Conservation (phyloP, 2,797 vertebrate species). For the Anomalospiza imberbis region DNA sequence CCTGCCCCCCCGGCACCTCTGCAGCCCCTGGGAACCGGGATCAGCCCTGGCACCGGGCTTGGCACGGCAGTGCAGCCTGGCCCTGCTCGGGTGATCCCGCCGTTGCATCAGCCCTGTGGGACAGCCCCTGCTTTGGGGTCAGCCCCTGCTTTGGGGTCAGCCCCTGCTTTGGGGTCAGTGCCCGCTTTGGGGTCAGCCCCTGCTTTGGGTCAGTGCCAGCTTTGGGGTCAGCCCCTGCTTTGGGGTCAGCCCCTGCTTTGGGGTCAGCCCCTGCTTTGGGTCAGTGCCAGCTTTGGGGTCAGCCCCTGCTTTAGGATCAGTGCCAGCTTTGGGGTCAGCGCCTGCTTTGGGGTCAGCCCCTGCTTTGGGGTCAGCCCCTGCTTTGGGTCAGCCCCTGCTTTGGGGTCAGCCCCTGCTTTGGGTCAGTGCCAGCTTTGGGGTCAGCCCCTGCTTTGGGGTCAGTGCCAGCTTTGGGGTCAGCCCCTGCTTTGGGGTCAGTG, state of each 20-base stretch:
- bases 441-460: neutral
- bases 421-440: neutral
- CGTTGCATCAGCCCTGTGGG: neutral
- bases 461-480: neutral
- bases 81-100: neutral
- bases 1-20: neutral
- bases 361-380: too few species aligned
- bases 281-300: too few species aligned
- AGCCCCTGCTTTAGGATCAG: too few species aligned
- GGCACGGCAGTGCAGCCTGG: neutral
- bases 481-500: too few species aligned
- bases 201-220: neutral
- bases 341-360: too few species aligned
- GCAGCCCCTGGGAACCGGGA: neutral
- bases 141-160: too few species aligned
- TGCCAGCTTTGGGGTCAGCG: neutral
- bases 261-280: neutral
- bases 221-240: too few species aligned
- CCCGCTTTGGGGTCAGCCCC: neutral
- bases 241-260: neutral
- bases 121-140: neutral
- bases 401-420: neutral
- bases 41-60: neutral
- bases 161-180: too few species aligned
- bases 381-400: too few species aligned